Evolutionary conservation across 2,888 invertebrate species (phyloP).

Genomic region (Halictus ligatus): DNA sequence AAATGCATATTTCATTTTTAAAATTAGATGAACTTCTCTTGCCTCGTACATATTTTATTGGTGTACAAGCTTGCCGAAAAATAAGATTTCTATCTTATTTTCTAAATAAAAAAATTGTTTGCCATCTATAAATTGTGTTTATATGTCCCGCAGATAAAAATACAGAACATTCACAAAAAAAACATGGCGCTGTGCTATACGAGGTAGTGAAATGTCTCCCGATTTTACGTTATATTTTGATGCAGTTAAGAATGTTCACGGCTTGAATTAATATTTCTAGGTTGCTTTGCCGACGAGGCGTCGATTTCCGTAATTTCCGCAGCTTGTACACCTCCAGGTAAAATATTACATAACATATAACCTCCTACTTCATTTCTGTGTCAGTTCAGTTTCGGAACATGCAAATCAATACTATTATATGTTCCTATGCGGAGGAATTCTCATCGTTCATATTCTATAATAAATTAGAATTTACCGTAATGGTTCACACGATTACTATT

Average conservation of each 20-base stretch:
- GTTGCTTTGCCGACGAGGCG: conserved; percentile 71
- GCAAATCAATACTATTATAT: not conserved
- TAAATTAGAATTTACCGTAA: not conserved
- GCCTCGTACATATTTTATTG: not conserved
- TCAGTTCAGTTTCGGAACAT: conserved; percentile 28
- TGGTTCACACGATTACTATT: not conserved
- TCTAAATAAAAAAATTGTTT: not conserved
- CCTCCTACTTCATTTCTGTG: conserved; percentile 30
- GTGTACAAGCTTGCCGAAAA: no score
- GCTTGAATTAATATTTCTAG: conserved; percentile 65
- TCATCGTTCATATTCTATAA: not conserved
- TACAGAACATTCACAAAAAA: conserved; percentile 41
- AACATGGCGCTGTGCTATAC: conserved; percentile 76
- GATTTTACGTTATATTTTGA: conserved; percentile 3
- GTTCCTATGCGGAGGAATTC: not conserved
- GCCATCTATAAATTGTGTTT: not conserved
- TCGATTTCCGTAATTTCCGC: conserved; percentile 70
- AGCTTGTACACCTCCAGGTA: conserved; percentile 76
- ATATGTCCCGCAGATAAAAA: not conserved
- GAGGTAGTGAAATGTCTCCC: conserved; percentile 63
- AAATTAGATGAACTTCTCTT: not conserved
- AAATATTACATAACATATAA: conserved; percentile 71
- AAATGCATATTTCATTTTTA: not conserved
- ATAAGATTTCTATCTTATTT: not conserved
- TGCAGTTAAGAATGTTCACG: conserved; percentile 22